Evolutionary conservation across 2,113 vertebrate genomes (phyloP), one percentile per base, ranked within the genome.

Genomic region (Oryzias javanicus): DNA sequence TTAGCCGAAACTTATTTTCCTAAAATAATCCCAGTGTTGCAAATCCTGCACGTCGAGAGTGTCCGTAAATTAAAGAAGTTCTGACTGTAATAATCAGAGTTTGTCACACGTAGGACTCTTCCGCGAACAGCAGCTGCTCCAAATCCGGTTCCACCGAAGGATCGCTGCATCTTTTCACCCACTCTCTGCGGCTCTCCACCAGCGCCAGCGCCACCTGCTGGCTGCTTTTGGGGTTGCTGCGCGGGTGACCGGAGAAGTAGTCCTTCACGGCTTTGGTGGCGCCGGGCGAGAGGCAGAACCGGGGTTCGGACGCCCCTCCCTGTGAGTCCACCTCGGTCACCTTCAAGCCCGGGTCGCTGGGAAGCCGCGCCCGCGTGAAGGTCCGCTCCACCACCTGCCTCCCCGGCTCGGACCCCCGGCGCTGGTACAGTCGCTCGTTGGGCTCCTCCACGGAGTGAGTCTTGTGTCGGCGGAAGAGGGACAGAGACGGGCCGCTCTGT

Each of bases 101-200:
- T 7, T 7, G 3, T 84, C 69, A 91, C 5, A 91, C 65, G 0
- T 89, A 93, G 42, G 91, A 92, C 50, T 95, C 93, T 60, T 93
- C 92, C 0, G 85, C 82, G 70, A 93, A 92, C 76, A 94, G 83
- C 53, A 91, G 90, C 86, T 93, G 90, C 55, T 94, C 92, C 48
- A 91, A 86, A 74, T 94, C 90, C 0, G 72, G 49, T 72, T 94
- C 92, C 49, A 85, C 82, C 29, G 86, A 78, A 25, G 91, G 90
- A 48, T 89, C 81, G 24, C 72, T 92, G 89, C 86, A 93, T 42
- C 85, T 84, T 79, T 83, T 87, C 63, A 85, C 80, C 90, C 88
- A 89, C 14, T 90, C 89, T 48, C 79, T 85, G 76, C 66, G 90
- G 47, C 80, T 73, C 80, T 90, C 89, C 58, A 79, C 82, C 64